Evolutionary conservation across 2,113 vertebrate species (phyloP).

Genomic region (Oceanodroma tethys): DNA sequence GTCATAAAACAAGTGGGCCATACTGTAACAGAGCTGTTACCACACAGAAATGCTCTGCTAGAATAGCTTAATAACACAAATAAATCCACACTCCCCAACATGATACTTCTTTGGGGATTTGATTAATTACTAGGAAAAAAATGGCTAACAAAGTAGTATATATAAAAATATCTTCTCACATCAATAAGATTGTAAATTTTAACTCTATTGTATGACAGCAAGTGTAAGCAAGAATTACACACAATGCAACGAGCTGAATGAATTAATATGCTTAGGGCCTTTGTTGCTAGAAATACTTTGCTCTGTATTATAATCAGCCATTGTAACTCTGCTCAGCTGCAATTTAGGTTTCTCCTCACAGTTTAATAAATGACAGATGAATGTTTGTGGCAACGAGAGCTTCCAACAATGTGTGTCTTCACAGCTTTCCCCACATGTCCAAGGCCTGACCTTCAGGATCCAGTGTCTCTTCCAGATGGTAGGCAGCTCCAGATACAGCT

Average conservation of each 20-base stretch:
- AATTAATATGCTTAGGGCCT: conserved; percentile 58
- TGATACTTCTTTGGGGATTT: conserved; percentile 62
- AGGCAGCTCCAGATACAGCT: not conserved
- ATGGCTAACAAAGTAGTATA: conserved; percentile 71
- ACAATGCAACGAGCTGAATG: conserved; percentile 64
- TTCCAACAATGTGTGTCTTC: not conserved
- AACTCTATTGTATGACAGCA: conserved; percentile 67
- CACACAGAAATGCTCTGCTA: conserved; percentile 52
- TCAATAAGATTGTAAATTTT: conserved; percentile 71
- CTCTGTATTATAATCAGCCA: conserved; percentile 44
- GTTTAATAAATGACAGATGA: conserved; percentile 15
- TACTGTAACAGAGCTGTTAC: conserved; percentile 66
- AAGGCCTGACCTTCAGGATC: not conserved
- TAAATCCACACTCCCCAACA: conserved; percentile 54
- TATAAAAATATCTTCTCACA: conserved; percentile 75
- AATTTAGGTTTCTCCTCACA: conserved; percentile 42
- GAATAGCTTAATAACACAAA: conserved; percentile 71
- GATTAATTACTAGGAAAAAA: conserved; percentile 79
- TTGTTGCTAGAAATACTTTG: conserved; percentile 69
- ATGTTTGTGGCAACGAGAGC: not conserved
- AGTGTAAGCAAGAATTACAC: conserved; percentile 74
- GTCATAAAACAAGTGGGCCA: conserved; percentile 73
- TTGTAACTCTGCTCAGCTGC: conserved; percentile 52
- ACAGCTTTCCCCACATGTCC: not conserved
- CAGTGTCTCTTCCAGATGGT: not conserved